Evolutionary conservation across 2,888 invertebrate species (phyloP).

Genomic region (Drosophila birchii): DNA sequence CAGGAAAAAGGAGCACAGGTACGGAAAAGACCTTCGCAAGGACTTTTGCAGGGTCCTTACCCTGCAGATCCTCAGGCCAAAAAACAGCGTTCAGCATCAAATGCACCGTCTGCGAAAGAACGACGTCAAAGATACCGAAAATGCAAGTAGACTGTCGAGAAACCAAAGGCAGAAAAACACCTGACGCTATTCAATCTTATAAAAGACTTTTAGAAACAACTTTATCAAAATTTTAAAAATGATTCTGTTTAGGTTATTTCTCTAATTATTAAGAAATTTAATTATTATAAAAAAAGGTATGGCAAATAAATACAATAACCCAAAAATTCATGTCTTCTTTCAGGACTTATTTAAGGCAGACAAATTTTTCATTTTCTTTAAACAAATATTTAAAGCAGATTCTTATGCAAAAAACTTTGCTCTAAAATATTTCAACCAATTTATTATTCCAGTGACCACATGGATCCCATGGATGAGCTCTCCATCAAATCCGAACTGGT

Average conservation of each 20-base stretch:
- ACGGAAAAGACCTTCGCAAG: not conserved
- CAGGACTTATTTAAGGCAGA: not conserved
- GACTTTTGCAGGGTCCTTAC: no score
- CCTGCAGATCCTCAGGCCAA: not conserved
- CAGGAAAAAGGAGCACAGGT: not conserved
- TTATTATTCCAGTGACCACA: conserved; percentile 8
- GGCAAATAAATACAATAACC: not conserved
- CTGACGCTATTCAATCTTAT: not conserved
- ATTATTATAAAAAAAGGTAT: not conserved
- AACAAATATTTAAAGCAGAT: not conserved
- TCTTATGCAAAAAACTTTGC: no score
- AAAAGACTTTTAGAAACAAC: not conserved
- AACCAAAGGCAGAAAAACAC: not conserved
- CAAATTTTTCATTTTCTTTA: not conserved
- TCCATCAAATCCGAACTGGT: conserved; percentile 55
- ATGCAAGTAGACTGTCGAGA: not conserved
- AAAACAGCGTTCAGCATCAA: not conserved
- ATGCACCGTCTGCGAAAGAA: not conserved
- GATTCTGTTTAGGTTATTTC: no score
- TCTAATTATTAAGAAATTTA: not conserved
- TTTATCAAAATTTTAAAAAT: no score
- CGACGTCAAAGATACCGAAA: not conserved
- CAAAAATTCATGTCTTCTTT: no score
- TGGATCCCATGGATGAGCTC: conserved; percentile 14
- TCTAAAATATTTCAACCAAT: not conserved